A percentile compares a stretch with the other conserved stretches of the same genome.
Evolutionary conservation across 2,888 invertebrate genomes (phyloP).

Genomic region (Globia sparganii): DNA sequence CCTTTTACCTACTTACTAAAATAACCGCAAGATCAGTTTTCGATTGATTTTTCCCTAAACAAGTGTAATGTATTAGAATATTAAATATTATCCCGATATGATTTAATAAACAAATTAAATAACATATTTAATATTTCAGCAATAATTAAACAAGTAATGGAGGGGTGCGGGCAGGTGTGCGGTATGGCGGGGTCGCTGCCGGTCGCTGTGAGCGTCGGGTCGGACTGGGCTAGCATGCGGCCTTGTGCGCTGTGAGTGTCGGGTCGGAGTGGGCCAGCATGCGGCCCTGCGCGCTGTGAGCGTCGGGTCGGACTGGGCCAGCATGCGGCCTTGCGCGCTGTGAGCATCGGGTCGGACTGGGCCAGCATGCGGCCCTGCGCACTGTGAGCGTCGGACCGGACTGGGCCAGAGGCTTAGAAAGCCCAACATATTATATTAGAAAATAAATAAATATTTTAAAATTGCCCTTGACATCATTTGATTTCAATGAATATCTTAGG

Average conservation of each 20-base stretch:
- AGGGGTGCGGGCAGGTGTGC: slow-evolving; percentile 76
- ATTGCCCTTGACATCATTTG: no score
- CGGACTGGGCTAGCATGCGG: slow-evolving; percentile 80
- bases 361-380: background rate
- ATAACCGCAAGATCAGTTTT: slow-evolving; percentile 1
- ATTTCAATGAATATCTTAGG: no score
- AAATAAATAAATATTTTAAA: no score
- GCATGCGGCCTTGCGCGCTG: background rate
- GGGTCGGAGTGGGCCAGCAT: slow-evolving; percentile 82
- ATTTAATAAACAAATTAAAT: no score
- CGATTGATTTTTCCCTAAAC: slow-evolving; percentile 16
- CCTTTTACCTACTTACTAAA: background rate
- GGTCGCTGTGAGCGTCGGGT: slow-evolving; percentile 77
- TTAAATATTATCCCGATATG: background rate
- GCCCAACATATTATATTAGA: no score
- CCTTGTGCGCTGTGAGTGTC: slow-evolving; percentile 12
- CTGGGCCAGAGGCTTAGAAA: no score
- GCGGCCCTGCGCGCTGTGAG: slow-evolving; percentile 44
- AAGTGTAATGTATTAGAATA: slow-evolving; percentile 7
- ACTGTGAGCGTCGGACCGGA: no score
- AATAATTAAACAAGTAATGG: slow-evolving; percentile 80
- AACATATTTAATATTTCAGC: slow-evolving; percentile 66
- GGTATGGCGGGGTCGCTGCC: slow-evolving; percentile 78
- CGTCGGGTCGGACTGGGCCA: background rate
- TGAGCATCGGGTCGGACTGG: background rate